Conservation (phyloP, 1,140 invertebrate species). For the Drosophila pectinifera region DNA sequence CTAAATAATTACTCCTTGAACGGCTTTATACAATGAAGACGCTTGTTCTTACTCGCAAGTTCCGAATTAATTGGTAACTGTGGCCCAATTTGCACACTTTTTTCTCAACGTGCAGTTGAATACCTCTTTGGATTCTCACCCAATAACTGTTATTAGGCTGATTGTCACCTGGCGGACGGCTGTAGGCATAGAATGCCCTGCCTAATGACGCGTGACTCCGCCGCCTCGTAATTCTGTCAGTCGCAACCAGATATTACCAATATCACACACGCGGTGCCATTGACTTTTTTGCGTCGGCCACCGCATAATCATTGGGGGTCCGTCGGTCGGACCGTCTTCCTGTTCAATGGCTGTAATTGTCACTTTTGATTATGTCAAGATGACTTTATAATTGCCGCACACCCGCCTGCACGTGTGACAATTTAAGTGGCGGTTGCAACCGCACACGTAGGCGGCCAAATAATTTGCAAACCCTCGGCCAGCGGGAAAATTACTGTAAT, state of each 20-base stretch:
- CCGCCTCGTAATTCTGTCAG: conserved; percentile 38
- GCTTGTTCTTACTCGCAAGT: not conserved
- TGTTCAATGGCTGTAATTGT: conserved; percentile 83
- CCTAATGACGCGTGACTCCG: conserved; percentile 75
- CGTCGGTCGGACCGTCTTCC: conserved; percentile 47
- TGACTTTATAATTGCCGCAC: conserved; percentile 83
- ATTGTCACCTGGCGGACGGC: conserved; percentile 57
- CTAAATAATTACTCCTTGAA: not conserved
- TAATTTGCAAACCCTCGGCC: conserved; percentile 74
- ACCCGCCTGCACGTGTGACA: conserved; percentile 74
- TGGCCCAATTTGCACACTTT: not conserved
- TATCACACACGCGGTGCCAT: conserved; percentile 36
- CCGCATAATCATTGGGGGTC: conserved; percentile 59
- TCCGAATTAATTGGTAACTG: not conserved
- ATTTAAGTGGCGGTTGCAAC: conserved; percentile 79
- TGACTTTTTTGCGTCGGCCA: conserved; percentile 57
- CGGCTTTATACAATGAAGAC: not conserved
- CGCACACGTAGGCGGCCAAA: conserved; percentile 50
- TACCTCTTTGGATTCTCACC: conserved; percentile 15
- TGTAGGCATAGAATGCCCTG: conserved; percentile 7
- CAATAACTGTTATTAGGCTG: conserved; percentile 16
- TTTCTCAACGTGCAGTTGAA: not conserved
- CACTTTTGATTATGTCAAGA: conserved; percentile 85
- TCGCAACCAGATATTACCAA: conserved; percentile 52
- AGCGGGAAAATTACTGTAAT: conserved; percentile 74